phyloP scores from a whole-genome alignment of 2,888 invertebrate species.

The Yponomeuta malinellus region DNA sequence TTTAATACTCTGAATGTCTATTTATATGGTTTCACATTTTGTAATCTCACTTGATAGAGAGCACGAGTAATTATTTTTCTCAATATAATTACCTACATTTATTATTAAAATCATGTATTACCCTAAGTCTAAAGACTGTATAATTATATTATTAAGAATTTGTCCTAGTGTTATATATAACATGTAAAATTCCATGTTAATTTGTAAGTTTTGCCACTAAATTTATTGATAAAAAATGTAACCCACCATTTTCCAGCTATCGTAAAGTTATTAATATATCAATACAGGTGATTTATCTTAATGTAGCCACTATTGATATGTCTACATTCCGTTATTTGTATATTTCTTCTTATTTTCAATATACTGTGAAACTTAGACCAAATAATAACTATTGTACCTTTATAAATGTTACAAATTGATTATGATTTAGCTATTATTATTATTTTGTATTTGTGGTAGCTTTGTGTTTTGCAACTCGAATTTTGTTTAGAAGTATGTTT shows the following conservation, averaged over 20 bases:
- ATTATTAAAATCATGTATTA: conserved; percentile 60
- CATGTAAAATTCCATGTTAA: conserved; percentile 58
- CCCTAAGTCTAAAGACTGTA: conserved; percentile 75
- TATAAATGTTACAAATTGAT: conserved; percentile 50
- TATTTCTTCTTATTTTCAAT: conserved; percentile 50
- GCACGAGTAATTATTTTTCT: conserved; percentile 65
- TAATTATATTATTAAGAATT: conserved; percentile 60
- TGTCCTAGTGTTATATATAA: conserved; percentile 66
- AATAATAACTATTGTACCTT: conserved; percentile 76
- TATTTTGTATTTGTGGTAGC: conserved; percentile 65
- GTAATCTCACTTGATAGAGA: conserved; percentile 72
- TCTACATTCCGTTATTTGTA: conserved; percentile 75
- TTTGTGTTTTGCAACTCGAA: conserved; percentile 59
- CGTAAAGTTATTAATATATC: conserved; percentile 66
- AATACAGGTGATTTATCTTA: conserved; percentile 47
- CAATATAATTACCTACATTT: conserved; percentile 30
- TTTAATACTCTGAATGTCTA: conserved; percentile 61
- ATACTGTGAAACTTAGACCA: conserved; percentile 74
- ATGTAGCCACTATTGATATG: conserved; percentile 52
- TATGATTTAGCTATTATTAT: conserved; percentile 48
- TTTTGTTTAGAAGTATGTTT: conserved; percentile 65
- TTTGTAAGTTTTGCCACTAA: conserved; percentile 55
- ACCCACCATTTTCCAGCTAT: conserved; percentile 75
- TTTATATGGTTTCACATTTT: conserved; percentile 55
- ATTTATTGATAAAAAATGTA: conserved; percentile 61